Evolutionary conservation across 2,113 vertebrate species (phyloP).

Genomic region (Alaudala cheleensis): DNA sequence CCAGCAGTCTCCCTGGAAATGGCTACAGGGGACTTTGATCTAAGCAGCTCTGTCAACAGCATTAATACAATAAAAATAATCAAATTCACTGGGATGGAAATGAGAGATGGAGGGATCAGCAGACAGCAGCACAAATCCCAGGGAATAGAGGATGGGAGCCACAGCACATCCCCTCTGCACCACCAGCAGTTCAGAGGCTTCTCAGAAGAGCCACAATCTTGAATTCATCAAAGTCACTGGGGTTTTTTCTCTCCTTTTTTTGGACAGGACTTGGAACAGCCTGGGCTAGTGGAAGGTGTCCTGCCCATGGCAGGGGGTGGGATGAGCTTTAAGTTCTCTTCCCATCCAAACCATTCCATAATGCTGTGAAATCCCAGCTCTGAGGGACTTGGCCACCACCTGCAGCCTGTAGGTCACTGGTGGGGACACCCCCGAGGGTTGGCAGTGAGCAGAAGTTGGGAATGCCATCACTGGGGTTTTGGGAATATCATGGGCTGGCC

Average conservation of each 20-base stretch:
- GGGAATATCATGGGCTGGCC: not conserved
- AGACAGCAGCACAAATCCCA: not conserved
- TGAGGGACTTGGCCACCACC: not conserved
- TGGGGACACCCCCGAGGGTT: not conserved
- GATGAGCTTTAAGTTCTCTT: not conserved
- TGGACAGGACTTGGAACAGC: fast-evolving
- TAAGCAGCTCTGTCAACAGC: conserved; percentile 43
- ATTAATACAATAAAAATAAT: conserved; percentile 44
- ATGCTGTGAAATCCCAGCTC: not conserved
- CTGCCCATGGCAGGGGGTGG: not conserved
- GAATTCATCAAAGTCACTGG: not conserved
- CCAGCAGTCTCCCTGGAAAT: conserved; percentile 45
- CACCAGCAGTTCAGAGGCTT: not conserved
- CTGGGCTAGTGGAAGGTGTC: not conserved
- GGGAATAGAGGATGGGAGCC: not conserved
- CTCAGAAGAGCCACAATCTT: not conserved
- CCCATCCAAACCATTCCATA: not conserved
- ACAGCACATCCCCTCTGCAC: not conserved
- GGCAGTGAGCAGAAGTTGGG: not conserved
- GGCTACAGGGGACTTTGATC: conserved; percentile 48
- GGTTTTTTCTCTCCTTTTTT: fast-evolving
- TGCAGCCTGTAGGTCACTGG: not conserved
- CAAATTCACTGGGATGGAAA: conserved; percentile 34
- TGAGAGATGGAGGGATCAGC: not conserved
- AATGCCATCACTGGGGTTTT: not conserved